Percentiles rank a stretch among this genome's conserved stretches.
Evolutionary conservation across 53 echinoderm and acorn worm species (phyloP).

Genomic region (Luidia sarsii): DNA sequence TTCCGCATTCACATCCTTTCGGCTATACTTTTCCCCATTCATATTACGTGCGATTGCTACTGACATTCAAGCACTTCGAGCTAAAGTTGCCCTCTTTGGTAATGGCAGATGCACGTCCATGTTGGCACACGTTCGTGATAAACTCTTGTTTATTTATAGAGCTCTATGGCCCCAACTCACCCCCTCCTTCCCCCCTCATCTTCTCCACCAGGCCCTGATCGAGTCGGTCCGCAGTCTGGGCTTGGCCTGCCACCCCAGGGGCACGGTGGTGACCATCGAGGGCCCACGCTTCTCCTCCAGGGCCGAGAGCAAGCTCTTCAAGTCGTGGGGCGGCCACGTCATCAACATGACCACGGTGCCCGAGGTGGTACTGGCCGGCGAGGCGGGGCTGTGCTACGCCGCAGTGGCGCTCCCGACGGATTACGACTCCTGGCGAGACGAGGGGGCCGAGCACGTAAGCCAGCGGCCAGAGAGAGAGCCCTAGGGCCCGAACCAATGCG

Average conservation of each 20-base stretch:
- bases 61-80: no score
- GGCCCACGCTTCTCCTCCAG: constrained; percentile 89
- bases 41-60: no score
- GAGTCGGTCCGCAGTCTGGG: constrained; percentile 62
- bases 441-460: constrained; percentile 72
- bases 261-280: constrained; percentile 86
- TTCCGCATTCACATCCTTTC: no score
- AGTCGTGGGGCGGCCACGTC: constrained; percentile 73
- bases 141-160: no score
- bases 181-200: background rate
- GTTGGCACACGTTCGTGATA: no score
- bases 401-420: constrained; percentile 91
- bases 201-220: constrained; percentile 62
- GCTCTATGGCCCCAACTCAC: no score
- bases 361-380: constrained; percentile 90
- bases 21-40: no score
- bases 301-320: constrained; percentile 88
- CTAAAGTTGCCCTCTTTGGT: no score
- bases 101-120: no score
- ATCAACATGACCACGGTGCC: constrained; percentile 99
- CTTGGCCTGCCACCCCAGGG: constrained; percentile 59
- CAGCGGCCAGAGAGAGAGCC: no score
- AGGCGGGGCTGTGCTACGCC: constrained; percentile 81
- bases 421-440: constrained; percentile 92
- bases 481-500: no score